Base-by-base conservation (phyloP, 2,888 invertebrate genomes). In the Corbicula japonica region DNA sequence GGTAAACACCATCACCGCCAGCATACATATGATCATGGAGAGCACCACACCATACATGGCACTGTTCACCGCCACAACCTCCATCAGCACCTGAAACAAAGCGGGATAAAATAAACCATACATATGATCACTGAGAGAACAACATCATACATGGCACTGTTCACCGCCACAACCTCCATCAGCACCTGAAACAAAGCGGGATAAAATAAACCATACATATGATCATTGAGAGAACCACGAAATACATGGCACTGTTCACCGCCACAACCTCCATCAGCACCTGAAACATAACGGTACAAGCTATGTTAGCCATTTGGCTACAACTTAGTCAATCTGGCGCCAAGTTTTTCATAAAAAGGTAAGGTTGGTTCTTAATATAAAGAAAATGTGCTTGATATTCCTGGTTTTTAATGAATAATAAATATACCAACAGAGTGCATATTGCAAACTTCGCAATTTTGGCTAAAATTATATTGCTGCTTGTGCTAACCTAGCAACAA, bases 221-320 rank as follows among this genome's bases (percentile, higher is more conserved):
- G 32, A 91, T 75, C 80, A 92, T 80, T 4, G 92, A 92, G 35
- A 92, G 74, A 1, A 89, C 90, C 26, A 92, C 86, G 10, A 92
- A 88, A 77, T 92, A 92, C 81, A 91, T 89, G 80, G 92, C 92
- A 58, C 92, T 92, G 77, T 89, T 89, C 12, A 92, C 91, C 18
- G 91, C 91, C 1, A 92, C 91, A 32, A 91, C 84, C 70, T 92
- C 92, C 90, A 91, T 92, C 80, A 92, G 63, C 5, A 92, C 91
- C 92, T 92, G 79, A 2, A 73, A 62, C n/a, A n/a, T n/a, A n/a
- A n/a, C n/a, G n/a, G n/a, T n/a, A n/a, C n/a, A n/a, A n/a, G n/a
- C n/a, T n/a, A n/a, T n/a, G 89, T 80, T 63, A 92, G 85, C 85
- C 92, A 92, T 71, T 92, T 91, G 32, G n/a, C n/a, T n/a, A n/a